phyloP scores from a whole-genome alignment of 2,888 invertebrate genomes.

The Pheosia gnoma region DNA sequence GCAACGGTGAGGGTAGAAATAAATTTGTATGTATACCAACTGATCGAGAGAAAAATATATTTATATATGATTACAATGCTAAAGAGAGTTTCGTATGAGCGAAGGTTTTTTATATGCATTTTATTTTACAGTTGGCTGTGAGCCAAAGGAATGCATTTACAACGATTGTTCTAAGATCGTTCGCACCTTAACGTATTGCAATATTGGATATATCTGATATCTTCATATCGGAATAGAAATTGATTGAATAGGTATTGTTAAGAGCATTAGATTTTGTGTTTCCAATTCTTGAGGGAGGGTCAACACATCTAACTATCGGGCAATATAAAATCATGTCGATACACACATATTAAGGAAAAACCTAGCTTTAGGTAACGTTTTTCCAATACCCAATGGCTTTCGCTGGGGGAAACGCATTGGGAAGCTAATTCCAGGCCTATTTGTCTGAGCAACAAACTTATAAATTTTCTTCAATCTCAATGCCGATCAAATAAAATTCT shows the following conservation, averaged over 20 bases:
- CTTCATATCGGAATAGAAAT: not conserved
- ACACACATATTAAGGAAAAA: too few species aligned
- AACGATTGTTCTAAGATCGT: not conserved
- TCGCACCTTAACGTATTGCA: constrained; percentile 4
- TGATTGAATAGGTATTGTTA: not conserved
- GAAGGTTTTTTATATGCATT: constrained; percentile 8
- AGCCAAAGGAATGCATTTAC: constrained; percentile 7
- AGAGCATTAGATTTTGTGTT: too few species aligned
- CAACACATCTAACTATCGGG: not conserved
- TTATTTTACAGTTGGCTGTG: not conserved
- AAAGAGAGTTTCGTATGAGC: constrained; percentile 78
- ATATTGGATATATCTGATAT: not conserved
- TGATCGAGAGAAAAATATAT: constrained; percentile 74
- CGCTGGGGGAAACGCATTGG: too few species aligned
- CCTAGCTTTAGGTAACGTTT: too few species aligned
- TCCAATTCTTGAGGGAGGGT: too few species aligned
- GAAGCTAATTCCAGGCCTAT: too few species aligned
- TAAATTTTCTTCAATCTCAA: too few species aligned
- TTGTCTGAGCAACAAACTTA: too few species aligned
- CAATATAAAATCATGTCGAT: too few species aligned
- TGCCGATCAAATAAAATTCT: not conserved
- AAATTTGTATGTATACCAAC: constrained; percentile 76
- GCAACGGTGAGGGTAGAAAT: constrained; percentile 65
- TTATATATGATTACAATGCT: constrained; percentile 80
- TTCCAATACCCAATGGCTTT: too few species aligned